These are phyloP conservation scores for Ivindomyrus marchei DNA, from an alignment of 2,113 vertebrate genomes.

Conservation along the genomic window DNA sequence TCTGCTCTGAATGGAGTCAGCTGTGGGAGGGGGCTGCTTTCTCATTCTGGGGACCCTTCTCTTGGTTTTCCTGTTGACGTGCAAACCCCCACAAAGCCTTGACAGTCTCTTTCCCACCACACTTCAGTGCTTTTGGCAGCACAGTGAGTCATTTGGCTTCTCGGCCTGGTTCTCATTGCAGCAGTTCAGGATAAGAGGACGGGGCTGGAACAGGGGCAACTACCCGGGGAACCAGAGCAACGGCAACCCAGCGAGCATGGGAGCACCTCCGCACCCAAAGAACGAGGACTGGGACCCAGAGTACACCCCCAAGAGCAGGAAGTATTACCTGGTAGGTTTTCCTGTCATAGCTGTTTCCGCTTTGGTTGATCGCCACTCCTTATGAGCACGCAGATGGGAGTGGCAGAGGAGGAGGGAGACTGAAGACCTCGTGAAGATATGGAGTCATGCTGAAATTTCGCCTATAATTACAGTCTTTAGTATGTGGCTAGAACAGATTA, in stretches of 20 bases:
- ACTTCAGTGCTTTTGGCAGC: background rate
- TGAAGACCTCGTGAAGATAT: background rate
- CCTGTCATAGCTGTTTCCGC: background rate
- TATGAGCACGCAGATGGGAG: background rate
- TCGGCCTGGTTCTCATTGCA: slow-evolving; percentile 33
- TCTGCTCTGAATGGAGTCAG: background rate
- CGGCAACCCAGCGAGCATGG: slow-evolving; percentile 57
- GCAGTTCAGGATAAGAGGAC: slow-evolving; percentile 81
- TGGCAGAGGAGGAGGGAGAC: background rate
- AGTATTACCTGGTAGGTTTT: slow-evolving; percentile 84
- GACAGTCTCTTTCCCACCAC: background rate
- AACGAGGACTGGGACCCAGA: slow-evolving; percentile 89
- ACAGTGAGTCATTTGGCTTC: background rate
- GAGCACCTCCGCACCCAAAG: slow-evolving; percentile 58
- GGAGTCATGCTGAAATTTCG: background rate
- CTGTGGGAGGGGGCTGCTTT: background rate
- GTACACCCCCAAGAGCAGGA: slow-evolving; percentile 86
- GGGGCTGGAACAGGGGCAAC: slow-evolving; percentile 81
- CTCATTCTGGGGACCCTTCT: background rate
- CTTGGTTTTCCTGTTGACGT: background rate
- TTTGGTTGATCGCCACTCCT: background rate
- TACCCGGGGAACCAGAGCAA: slow-evolving; percentile 70
- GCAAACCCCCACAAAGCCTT: background rate
- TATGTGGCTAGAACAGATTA: background rate
- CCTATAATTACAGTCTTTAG: background rate